Evolutionary conservation across 2,888 invertebrate genomes (phyloP), one percentile per base, ranked within the genome.

Genomic region (Eristalinus sepulchralis): DNA sequence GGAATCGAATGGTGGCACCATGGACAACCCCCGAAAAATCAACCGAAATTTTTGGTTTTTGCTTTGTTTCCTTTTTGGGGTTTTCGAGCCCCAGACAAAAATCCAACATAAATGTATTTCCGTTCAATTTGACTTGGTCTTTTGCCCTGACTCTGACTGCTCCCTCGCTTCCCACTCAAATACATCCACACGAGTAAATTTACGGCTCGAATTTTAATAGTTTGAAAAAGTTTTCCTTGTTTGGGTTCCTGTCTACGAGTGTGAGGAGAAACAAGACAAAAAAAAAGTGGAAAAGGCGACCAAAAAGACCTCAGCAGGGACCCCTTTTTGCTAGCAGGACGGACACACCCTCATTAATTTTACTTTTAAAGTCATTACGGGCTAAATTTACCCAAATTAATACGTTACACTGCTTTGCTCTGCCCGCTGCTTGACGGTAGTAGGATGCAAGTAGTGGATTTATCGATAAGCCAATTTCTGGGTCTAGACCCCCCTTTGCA

Each of bases 301-400:
- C 63, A 34, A 63, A 63, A 55, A 76, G 20, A 66, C 62, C 68
- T 39, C 20, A 78, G 31, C 77, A 77, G 82, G 77, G 39, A 86
- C 83, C 86, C 85, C 79, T 83, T 83, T 86, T 75, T 75, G 62
- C 60, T 67, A 13, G 47, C 73, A 79, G 33, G 78, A 72, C 84
- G 33, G 78, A 72, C 84, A 70, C 90, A 92, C 92, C 92, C 92
- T 92, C 92, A 92, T 92, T 92, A 92, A 92, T 92, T 92, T 92
- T 92, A 92, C 92, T 92, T 92, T 92, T 92, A 92, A 92, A 92
- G 92, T 92, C 92, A 92, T 92, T 92, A 92, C 90, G 91, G 92
- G 91, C 91, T 92, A 92, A 92, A 92, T 92, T 92, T 92, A 90
- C 91, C 91, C 92, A 92, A 92, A 92, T 92, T 92, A 92, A 92